Percentiles rank a stretch among this genome's conserved stretches.
Evolutionary conservation across 2,888 invertebrate species (phyloP).

Genomic region (Sarcophaga rosellei): DNA sequence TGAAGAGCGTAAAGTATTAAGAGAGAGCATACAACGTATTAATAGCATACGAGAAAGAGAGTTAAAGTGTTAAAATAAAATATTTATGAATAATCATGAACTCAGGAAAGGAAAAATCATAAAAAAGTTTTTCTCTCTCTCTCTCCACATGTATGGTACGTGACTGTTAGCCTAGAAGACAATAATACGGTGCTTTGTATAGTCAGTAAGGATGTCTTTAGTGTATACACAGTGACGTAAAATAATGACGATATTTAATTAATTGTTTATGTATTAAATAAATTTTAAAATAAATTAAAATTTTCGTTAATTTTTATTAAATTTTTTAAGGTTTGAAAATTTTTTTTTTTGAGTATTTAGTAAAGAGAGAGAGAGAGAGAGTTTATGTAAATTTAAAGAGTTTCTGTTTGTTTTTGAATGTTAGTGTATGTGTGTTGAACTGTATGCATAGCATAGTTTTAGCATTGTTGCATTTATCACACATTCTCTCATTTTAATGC

Average conservation of each 20-base stretch:
- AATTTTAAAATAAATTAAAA: no score
- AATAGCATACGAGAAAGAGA: background rate
- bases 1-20: background rate
- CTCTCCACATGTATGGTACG: constrained; percentile 3
- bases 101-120: background rate
- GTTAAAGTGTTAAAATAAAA: background rate
- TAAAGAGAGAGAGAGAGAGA: background rate
- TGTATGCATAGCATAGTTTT: constrained; percentile 35
- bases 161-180: constrained; percentile 45
- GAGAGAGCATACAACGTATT: constrained; percentile 5
- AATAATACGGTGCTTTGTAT: constrained; percentile 25
- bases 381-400: background rate
- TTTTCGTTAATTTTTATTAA: no score
- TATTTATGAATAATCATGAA: constrained; percentile 32
- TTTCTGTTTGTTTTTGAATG: background rate
- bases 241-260: no score
- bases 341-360: no score
- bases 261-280: no score
- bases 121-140: background rate
- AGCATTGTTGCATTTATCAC: constrained; percentile 50
- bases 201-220: background rate
- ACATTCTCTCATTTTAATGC: constrained; percentile 16
- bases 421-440: background rate
- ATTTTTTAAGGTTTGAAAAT: no score
- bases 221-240: no score